Evolutionary conservation across 2,113 vertebrate species (phyloP).

Genomic region (Hippocampus zosterae): DNA sequence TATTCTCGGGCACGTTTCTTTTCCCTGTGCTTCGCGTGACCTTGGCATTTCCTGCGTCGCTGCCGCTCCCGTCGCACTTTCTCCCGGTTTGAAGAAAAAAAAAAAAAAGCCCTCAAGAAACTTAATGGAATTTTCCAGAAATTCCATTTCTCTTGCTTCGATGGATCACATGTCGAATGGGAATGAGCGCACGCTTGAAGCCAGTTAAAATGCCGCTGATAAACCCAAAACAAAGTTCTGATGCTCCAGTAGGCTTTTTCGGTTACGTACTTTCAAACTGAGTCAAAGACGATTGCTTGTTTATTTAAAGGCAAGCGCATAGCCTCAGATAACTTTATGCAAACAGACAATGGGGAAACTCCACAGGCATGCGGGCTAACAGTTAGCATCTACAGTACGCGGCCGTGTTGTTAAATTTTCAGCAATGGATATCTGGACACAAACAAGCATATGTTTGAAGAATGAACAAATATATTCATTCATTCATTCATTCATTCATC

Average conservation of each 20-base stretch:
- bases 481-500: no score
- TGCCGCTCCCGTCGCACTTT: conserved; percentile 32
- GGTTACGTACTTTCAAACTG: neutral
- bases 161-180: neutral
- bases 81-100: neutral
- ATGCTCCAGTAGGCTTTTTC: neutral
- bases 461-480: no score
- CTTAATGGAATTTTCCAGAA: neutral
- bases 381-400: neutral
- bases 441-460: no score
- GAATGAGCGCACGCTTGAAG: neutral
- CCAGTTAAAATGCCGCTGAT: neutral
- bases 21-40: conserved; percentile 35
- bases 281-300: no score
- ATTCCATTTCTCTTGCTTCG: neutral
- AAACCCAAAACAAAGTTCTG: no score
- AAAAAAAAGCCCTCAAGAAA: neutral
- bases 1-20: conserved; percentile 54
- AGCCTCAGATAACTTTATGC: no score
- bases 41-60: conserved; percentile 38
- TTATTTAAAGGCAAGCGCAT: no score
- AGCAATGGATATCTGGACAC: no score
- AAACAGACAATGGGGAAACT: neutral
- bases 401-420: neutral
- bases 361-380: neutral